Evolutionary conservation across 2,888 invertebrate species (phyloP).

Genomic region (Scotopteryx bipunctaria): DNA sequence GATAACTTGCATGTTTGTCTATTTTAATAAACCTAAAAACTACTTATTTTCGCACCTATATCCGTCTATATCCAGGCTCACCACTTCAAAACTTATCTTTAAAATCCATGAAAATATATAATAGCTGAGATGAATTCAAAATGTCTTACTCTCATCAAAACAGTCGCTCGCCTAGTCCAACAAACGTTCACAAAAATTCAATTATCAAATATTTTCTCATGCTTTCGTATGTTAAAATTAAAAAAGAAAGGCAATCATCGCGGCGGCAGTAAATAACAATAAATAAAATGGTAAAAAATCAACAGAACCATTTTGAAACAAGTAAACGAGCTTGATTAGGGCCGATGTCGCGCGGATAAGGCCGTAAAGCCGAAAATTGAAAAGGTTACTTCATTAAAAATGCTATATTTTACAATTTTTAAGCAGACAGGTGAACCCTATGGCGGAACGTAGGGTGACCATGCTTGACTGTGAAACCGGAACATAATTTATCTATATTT

Average conservation of each 20-base stretch:
- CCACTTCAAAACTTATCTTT: no score
- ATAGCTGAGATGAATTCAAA: no score
- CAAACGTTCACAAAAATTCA: slow-evolving; percentile 62
- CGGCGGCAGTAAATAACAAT: slow-evolving; percentile 55
- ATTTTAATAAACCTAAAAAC: no score
- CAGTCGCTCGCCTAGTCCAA: slow-evolving; percentile 19
- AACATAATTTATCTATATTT: not conserved
- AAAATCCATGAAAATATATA: no score
- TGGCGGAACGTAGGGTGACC: slow-evolving; percentile 60
- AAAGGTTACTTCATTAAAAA: slow-evolving; percentile 81
- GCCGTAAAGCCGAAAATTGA: slow-evolving; percentile 79
- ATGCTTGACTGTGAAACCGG: slow-evolving; percentile 31
- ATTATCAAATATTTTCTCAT: slow-evolving; percentile 59
- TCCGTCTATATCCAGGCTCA: no score
- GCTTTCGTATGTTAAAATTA: slow-evolving; percentile 55
- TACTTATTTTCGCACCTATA: no score
- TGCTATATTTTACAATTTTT: slow-evolving; percentile 80
- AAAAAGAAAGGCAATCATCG: slow-evolving; percentile 74
- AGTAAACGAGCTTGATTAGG: slow-evolving; percentile 74
- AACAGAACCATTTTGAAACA: slow-evolving; percentile 56
- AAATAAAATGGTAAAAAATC: slow-evolving; percentile 44
- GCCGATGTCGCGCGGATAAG: slow-evolving; percentile 82
- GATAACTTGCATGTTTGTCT: no score
- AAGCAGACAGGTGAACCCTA: slow-evolving; percentile 76
- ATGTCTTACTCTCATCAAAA: no score